phyloP scores from a whole-genome alignment of 2,113 vertebrate genomes.

The Euleptes europaea region DNA sequence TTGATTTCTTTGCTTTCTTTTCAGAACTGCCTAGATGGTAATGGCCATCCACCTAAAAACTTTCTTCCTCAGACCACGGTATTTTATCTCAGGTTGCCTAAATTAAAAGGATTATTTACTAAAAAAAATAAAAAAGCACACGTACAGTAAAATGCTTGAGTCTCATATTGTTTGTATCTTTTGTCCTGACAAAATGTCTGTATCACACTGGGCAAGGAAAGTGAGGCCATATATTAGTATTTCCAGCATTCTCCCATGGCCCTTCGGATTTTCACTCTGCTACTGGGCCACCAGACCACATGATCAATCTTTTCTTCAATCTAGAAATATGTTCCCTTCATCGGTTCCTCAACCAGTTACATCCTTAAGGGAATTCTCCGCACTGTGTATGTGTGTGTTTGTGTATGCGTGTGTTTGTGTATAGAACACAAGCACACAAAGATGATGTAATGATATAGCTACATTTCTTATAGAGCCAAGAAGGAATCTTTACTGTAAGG shows the following conservation, averaged over 20 bases:
- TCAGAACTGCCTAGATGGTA: constrained; percentile 56
- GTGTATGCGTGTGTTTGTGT: not conserved
- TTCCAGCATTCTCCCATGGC: not conserved
- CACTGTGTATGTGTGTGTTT: not conserved
- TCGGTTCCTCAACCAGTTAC: not conserved
- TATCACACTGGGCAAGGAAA: not conserved
- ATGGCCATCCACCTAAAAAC: constrained; percentile 57
- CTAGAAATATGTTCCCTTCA: not conserved
- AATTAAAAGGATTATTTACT: constrained; percentile 37
- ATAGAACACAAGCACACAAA: not conserved
- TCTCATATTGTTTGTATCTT: not conserved
- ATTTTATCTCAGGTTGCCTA: constrained; percentile 47
- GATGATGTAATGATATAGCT: not conserved
- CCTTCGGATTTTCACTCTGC: not conserved
- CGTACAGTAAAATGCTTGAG: not conserved
- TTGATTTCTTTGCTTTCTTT: constrained; percentile 38
- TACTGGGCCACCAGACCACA: not conserved
- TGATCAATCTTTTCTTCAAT: no score
- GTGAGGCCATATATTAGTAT: not conserved
- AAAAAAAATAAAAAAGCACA: constrained; percentile 11
- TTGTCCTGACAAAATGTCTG: fast-evolving
- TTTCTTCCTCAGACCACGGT: constrained; percentile 34
- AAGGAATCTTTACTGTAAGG: not conserved
- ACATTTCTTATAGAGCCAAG: not conserved
- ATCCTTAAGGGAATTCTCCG: not conserved